Conservation (phyloP, 2,113 vertebrate species). For the Pterophyllum scalare region DNA sequence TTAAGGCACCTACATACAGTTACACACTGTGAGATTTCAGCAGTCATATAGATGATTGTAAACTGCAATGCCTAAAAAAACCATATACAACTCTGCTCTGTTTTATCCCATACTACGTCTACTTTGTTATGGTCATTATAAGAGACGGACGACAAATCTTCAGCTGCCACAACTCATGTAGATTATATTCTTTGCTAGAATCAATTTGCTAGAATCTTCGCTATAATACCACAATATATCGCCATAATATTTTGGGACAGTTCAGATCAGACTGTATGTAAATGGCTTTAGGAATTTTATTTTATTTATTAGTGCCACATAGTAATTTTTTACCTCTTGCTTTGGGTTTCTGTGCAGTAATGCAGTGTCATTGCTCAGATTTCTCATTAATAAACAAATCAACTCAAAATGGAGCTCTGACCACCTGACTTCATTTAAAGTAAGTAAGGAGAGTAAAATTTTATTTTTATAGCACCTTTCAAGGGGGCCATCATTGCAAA, state of each 20-base stretch:
- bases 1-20: neutral
- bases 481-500: neutral
- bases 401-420: neutral
- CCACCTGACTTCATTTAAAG: neutral
- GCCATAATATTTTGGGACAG: neutral
- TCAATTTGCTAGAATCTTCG: neutral
- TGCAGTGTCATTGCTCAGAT: too few species aligned
- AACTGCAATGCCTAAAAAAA: neutral
- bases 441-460: neutral
- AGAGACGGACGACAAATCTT: neutral
- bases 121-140: neutral
- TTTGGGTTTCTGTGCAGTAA: neutral
- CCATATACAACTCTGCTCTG: neutral
- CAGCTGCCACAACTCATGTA: neutral
- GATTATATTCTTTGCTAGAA: neutral
- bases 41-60: neutral
- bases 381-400: neutral
- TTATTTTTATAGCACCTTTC: neutral
- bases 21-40: neutral
- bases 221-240: neutral
- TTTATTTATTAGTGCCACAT: neutral
- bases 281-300: neutral
- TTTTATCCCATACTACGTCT: neutral
- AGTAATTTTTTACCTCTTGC: neutral
- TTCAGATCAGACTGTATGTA: neutral